Evolutionary conservation across 2,797 vertebrate species (phyloP), one percentile per base, ranked within the genome.

Genomic region (Myripristis jacobus): DNA sequence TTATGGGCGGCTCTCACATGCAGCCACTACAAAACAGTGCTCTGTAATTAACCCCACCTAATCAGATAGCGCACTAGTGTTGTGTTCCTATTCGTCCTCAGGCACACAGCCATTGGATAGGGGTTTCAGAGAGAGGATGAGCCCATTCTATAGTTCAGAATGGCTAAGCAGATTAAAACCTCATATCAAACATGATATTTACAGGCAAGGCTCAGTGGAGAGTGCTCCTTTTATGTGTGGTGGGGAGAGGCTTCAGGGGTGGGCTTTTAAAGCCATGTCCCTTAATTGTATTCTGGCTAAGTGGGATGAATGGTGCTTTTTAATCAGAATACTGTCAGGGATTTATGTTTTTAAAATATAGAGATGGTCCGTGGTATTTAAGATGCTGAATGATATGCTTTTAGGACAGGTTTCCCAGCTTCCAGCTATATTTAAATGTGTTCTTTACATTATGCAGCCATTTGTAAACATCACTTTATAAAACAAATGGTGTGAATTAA

Each of bases 41-140:
- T 86, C 92, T 91, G 93, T 94, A 95, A 94, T 95, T 95, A 95
- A 94, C 93, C 94, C 90, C 89, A 85, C 86, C 92, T 94, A 94
- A 95, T 95, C 94, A 94, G 94, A 95, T 94, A 93, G 89, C 87
- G 57, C 88, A 86, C 89, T 87, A 80, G 89, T 90, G 91, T 90
- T 92, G 91, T 93, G 90, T 92, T 94, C 90, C 88, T 82, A 81
- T 91, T 92, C 86, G 88, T 94, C 93, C 94, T 93, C 88, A 83
- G 91, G 93, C 93, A 87, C 90, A 91, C 88, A 87, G 85, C 89
- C 92, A 91, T 92, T 92, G 89, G 89, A 92, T 91, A 76, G 88
- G 83, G 91, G 88, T 89, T 92, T 91, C 87, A 88, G 90, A 86
- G 83, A 93, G 88, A 92, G 90, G 91, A 94, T 93, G 91, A 93